Evolutionary conservation across 2,888 invertebrate genomes (phyloP), one percentile per base, ranked within the genome.

Genomic region (Cyclophora albipunctata): DNA sequence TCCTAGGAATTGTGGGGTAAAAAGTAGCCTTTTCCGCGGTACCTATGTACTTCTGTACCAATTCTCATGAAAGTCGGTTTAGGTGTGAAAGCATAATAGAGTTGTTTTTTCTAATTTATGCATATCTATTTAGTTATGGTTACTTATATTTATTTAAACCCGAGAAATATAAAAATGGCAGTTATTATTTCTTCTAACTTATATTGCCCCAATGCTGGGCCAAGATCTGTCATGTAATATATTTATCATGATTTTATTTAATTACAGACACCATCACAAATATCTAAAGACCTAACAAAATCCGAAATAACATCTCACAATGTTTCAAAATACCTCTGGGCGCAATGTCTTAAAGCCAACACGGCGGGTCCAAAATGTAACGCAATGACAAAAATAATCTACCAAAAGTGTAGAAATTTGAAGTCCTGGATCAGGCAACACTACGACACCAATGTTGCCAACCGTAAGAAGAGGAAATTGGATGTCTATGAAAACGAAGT

Each of bases 301-400:
- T 54, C 70, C 0, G 64, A 73, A 6, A 35, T 81, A 20, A 71
- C 69, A 34, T 63, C 72, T 0, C 78, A 82, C 46, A 71, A 67
- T 54, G 78, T 80, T 3, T 72, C 78, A 4, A 84, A 81, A 71
- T 81, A 74, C 48, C 55, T 87, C 2, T 79, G 73, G 69, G 60
- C 64, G 0, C 75, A 81, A 48, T 78, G 75, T 35, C 64, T 87
- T 0, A 84, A 78, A 69, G 81, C 86, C 0, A 85, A 85, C 51
- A 78, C 84, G 2, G 66, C 80, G 0, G 86, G 78, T 0, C 72
- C 79, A 0, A 87, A 88, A 69, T 85, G 86, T 63, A 63, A 69
- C 46, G 78, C 81, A 45, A 63, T 86, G 51, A 69, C 81, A 3
- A 86, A 84, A 67, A 54, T 75, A 42, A 76, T 80, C 64, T 74